These are phyloP conservation scores for Protobothrops mucrosquamatus DNA, from an alignment of 2,113 vertebrate genomes.

Conservation along the genomic window DNA sequence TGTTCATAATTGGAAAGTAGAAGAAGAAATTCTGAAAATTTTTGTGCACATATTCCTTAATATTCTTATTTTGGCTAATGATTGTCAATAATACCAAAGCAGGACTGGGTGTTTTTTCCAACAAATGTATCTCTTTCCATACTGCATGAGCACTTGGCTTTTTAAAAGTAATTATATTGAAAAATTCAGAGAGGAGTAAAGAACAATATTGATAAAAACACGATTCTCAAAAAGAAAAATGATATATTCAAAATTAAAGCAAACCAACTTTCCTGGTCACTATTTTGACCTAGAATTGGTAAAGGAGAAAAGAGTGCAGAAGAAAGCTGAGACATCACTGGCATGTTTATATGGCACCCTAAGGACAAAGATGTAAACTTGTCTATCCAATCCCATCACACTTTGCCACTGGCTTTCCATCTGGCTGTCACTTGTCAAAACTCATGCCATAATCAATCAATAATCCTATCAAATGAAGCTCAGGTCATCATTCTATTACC, in stretches of 20 bases:
- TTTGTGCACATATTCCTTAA: background rate
- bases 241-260: background rate
- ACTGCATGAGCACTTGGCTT: background rate
- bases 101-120: background rate
- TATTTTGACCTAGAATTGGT: background rate
- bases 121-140: background rate
- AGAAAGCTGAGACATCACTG: background rate
- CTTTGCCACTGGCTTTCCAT: background rate
- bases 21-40: background rate
- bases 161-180: background rate
- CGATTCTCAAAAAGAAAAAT: background rate
- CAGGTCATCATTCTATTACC: background rate
- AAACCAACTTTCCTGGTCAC: background rate
- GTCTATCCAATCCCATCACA: background rate
- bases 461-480: background rate
- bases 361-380: background rate
- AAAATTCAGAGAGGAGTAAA: background rate
- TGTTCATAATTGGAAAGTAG: background rate
- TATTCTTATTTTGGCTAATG: background rate
- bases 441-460: background rate
- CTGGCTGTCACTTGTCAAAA: background rate
- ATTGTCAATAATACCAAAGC: background rate
- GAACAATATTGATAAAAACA: background rate
- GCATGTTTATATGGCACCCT: background rate
- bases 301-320: background rate